Percentiles rank a stretch among this genome's conserved stretches.
Evolutionary conservation across 1,140 invertebrate species (phyloP).

Genomic region (Dryas iulia): DNA sequence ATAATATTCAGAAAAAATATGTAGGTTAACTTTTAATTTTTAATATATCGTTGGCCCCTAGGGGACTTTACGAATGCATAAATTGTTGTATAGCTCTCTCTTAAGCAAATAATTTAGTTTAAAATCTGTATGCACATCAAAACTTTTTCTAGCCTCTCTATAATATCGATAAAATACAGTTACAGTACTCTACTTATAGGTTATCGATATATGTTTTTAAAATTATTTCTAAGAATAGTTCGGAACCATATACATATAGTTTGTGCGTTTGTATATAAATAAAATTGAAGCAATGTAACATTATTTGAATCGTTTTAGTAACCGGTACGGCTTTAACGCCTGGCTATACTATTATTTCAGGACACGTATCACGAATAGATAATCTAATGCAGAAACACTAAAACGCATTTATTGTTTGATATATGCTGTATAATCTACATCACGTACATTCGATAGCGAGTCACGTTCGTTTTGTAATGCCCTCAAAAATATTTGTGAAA

Average conservation of each 20-base stretch:
- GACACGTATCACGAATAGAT: constrained; percentile 66
- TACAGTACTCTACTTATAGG: no score
- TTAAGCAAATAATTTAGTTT: background rate
- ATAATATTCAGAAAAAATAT: no score
- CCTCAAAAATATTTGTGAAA: constrained; percentile 11
- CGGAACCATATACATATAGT: background rate
- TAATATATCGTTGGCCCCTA: no score
- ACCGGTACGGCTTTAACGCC: constrained; percentile 26
- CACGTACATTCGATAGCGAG: constrained; percentile 13
- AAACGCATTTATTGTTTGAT: constrained; percentile 70
- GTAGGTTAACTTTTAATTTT: no score
- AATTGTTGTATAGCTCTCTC: no score
- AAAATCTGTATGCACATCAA: no score
- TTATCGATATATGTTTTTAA: no score
- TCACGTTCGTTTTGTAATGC: constrained; percentile 21
- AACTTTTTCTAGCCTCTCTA: no score
- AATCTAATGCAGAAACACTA: constrained; percentile 72
- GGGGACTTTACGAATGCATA: no score
- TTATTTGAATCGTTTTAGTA: constrained; percentile 27
- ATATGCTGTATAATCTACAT: constrained; percentile 40
- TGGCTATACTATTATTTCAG: constrained; percentile 69
- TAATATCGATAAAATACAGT: no score
- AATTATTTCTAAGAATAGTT: no score
- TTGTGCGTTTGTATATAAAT: background rate
- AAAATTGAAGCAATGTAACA: constrained; percentile 1